Base-by-base conservation (phyloP, 2,113 vertebrate species). In the Colaptes auratus region DNA sequence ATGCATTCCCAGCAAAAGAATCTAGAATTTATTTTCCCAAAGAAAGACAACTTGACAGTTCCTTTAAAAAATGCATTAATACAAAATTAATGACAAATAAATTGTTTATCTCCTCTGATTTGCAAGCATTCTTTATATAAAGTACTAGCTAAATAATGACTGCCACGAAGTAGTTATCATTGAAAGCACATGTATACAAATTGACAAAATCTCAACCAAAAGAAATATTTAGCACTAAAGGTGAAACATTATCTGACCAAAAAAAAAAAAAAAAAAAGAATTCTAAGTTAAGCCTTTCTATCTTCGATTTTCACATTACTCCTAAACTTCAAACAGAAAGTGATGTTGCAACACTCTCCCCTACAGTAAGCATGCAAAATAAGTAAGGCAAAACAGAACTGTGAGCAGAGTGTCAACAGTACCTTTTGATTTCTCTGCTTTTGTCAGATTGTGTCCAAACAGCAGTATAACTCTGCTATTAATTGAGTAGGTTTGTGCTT, bases 151-250 rank as follows among this genome's bases (percentile, higher is more conserved):
- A 53, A 86, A 59, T 82, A 91, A 88, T 35, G 21, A 81, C 60
- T 64, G 15, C 8, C 24, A 88, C 53, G 24, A 53, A 63, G 12
- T n/a, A 61, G 74, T 56, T 89, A 76, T 80, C 56, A 86, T 27
- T 80, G 63, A 92, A 91, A 85, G 30, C 23, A 66, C 4, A 10
- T 10, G 16, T 46, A 86, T 12, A 86, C 39, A 77, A 88, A 71
- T 8, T 59, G 60, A 86, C 55, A 91, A 94, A 94, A 89, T 33
- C 10, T 39, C 42, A 95, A n/a, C 42, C 67, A 39, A 91, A 87
- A 4, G 8, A 88, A 81, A 60, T 93, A 90, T 52, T 91, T 80
- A 66, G 3, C 25, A 53, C 78, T 71, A 81, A 85, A 61, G 23
- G 33, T 63, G 48, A 91, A 78, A 95, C 25, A 82, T 56, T 59